These are phyloP conservation scores for Cygnus atratus DNA, from an alignment of 2,113 vertebrate species.

Conservation along the genomic window DNA sequence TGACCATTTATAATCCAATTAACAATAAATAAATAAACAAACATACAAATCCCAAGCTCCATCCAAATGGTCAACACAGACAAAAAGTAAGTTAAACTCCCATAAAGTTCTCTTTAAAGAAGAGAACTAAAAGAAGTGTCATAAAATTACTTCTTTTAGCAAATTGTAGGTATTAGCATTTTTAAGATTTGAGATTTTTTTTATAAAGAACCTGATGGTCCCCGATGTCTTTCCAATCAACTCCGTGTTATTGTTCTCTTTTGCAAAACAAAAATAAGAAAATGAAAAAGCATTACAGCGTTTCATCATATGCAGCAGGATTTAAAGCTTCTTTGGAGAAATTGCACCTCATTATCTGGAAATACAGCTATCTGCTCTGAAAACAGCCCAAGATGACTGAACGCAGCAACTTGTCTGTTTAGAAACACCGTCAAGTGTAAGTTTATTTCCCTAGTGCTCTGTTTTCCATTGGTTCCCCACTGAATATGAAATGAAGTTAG, in stretches of 20 bases:
- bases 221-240: conserved; percentile 22
- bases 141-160: not conserved
- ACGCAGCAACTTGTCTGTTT: conserved; percentile 23
- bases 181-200: not conserved
- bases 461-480: not conserved
- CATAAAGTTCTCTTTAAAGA: conserved; percentile 37
- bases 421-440: not conserved
- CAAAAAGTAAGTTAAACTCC: not conserved
- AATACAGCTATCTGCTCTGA: conserved; percentile 22
- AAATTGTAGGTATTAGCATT: not conserved
- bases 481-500: conserved; percentile 39
- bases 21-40: conserved; percentile 54
- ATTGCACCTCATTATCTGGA: conserved; percentile 56
- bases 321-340: conserved; percentile 43
- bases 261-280: conserved; percentile 21
- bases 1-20: conserved; percentile 61
- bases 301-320: conserved; percentile 29
- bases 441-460: conserved; percentile 18
- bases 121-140: not conserved
- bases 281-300: conserved; percentile 39
- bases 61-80: not conserved
- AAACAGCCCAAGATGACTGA: conserved; percentile 27
- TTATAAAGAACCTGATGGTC: not conserved
- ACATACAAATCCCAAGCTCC: not conserved
- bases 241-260: not conserved